Conservation (phyloP, 2,888 invertebrate species). For the Watsonalla cultraria region DNA sequence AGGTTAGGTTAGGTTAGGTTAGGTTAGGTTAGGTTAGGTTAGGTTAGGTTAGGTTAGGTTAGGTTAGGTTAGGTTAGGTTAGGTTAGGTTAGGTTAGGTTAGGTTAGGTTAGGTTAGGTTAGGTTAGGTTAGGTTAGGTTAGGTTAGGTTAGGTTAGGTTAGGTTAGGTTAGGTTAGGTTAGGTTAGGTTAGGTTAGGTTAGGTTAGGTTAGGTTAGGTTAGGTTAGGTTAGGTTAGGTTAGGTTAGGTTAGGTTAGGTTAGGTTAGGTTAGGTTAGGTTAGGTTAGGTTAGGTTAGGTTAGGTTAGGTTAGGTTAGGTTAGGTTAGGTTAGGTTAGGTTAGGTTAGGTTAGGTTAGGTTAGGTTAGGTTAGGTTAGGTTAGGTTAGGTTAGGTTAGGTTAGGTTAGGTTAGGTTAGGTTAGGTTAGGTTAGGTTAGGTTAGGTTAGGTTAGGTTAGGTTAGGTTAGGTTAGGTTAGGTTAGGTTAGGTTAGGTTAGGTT, state of each 20-base stretch:
- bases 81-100: constrained; percentile 7
- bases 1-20: constrained; percentile 6
- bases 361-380: constrained; percentile 12
- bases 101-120: constrained; percentile 13
- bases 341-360: constrained; percentile 11
- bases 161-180: constrained; percentile 9
- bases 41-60: constrained; percentile 5
- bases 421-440: constrained; percentile 9
- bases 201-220: constrained; percentile 9
- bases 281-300: constrained; percentile 14
- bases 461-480: constrained; percentile 6
- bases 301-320: constrained; percentile 13
- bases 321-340: constrained; percentile 10
- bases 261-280: constrained; percentile 13
- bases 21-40: constrained; percentile 4
- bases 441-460: constrained; percentile 8
- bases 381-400: constrained; percentile 10
- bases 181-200: constrained; percentile 9
- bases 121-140: constrained; percentile 7
- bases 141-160: constrained; percentile 9
- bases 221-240: constrained; percentile 6
- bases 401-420: constrained; percentile 9
- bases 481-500: constrained; percentile 8
- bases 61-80: constrained; percentile 6
- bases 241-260: constrained; percentile 12